Conservation (phyloP, 1,140 invertebrate species). For the Pseudomyrmex concolor region DNA sequence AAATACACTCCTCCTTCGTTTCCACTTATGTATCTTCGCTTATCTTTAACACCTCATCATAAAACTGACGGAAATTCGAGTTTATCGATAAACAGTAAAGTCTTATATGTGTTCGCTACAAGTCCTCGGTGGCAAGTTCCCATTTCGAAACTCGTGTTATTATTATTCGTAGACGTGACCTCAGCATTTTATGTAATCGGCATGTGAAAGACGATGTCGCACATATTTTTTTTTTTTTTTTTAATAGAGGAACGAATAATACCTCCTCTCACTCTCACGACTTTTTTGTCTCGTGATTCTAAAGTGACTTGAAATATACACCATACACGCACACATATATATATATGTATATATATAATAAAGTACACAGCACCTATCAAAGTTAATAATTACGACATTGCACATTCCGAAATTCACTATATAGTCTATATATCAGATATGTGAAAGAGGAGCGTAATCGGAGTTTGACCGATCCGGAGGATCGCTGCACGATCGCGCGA, state of each 20-base stretch:
- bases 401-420: conserved; percentile 9
- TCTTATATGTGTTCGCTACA: background rate
- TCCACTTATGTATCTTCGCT: conserved; percentile 27
- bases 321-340: conserved; percentile 9
- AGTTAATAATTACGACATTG: background rate
- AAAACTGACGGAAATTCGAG: conserved; percentile 41
- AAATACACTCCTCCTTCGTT: conserved; percentile 35
- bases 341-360: background rate
- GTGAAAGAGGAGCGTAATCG: conserved; percentile 45
- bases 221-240: no score
- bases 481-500: background rate
- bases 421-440: background rate
- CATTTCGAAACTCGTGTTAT: conserved; percentile 1
- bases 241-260: background rate
- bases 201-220: conserved; percentile 1
- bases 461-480: conserved; percentile 5
- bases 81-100: conserved; percentile 14
- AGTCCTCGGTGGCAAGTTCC: conserved; percentile 25
- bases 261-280: background rate
- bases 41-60: conserved; percentile 9
- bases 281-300: background rate
- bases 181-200: background rate
- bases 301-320: conserved; percentile 2
- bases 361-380: conserved; percentile 18
- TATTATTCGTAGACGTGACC: conserved; percentile 21